Conservation (phyloP, 92 coral and sea anemone species). For the Phymanthus crucifer region DNA sequence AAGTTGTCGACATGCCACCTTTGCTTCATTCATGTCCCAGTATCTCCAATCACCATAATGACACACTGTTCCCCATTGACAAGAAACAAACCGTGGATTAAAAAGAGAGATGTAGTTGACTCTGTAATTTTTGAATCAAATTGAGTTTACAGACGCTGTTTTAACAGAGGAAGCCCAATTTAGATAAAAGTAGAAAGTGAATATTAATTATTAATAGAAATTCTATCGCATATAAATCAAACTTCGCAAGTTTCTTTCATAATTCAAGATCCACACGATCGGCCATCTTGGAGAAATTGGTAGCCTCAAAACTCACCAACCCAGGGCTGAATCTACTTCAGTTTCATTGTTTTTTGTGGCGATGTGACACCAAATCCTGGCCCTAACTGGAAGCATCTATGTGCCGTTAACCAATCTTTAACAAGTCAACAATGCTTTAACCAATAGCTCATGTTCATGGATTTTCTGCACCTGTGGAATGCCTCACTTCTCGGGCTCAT, state of each 20-base stretch:
- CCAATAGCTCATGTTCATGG: slow-evolving; percentile 48
- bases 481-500: slow-evolving; percentile 41
- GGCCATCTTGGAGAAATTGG: slow-evolving; percentile 8
- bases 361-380: slow-evolving; percentile 53
- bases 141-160: too few relatives aligned
- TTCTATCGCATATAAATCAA: too few relatives aligned
- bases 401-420: slow-evolving; percentile 53
- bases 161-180: too few relatives aligned
- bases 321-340: slow-evolving; percentile 5
- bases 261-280: slow-evolving; percentile 3
- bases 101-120: too few relatives aligned
- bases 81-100: too few relatives aligned
- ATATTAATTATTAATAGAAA: too few relatives aligned
- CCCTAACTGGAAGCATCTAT: slow-evolving; percentile 54
- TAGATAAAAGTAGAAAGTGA: too few relatives aligned
- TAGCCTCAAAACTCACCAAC: background rate
- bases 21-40: too few relatives aligned
- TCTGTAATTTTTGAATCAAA: too few relatives aligned
- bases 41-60: too few relatives aligned
- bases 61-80: too few relatives aligned
- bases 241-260: slow-evolving; percentile 9
- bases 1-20: too few relatives aligned
- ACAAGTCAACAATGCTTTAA: slow-evolving; percentile 17
- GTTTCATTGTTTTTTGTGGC: slow-evolving; percentile 25
- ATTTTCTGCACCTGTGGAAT: slow-evolving; percentile 37